Conservation (phyloP, 2,113 vertebrate genomes). For the Epinephelus moara region DNA sequence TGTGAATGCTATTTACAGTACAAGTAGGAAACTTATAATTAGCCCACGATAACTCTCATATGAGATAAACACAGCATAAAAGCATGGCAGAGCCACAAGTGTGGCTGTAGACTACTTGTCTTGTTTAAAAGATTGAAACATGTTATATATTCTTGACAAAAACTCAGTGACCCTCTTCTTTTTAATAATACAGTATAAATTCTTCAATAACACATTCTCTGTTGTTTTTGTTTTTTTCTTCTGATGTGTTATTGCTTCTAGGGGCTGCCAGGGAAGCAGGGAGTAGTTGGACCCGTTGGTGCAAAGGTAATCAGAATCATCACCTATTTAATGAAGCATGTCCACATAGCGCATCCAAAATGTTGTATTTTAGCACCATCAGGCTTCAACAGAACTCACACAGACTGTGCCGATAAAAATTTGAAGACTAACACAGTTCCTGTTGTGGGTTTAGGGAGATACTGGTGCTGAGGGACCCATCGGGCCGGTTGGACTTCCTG, state of each 20-base stretch:
- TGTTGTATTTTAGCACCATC: background rate
- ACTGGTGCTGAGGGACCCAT: constrained; percentile 75
- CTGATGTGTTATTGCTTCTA: constrained; percentile 50
- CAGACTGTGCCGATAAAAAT: background rate
- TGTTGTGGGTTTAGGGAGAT: constrained; percentile 77
- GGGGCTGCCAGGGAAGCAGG: constrained; percentile 86
- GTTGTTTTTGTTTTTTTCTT: constrained; percentile 1
- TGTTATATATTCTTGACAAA: background rate
- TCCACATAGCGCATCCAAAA: constrained; percentile 7
- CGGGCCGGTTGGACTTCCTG: constrained; percentile 82
- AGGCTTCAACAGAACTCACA: background rate
- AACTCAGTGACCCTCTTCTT: background rate
- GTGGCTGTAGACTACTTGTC: background rate
- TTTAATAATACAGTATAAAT: too few relatives aligned
- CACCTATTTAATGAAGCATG: constrained; percentile 23
- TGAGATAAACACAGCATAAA: too few relatives aligned
- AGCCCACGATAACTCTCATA: too few relatives aligned
- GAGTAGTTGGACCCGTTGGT: constrained; percentile 77
- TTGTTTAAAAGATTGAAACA: background rate
- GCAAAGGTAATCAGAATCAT: constrained; percentile 77
- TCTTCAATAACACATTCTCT: background rate
- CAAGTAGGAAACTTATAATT: too few relatives aligned
- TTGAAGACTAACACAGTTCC: background rate
- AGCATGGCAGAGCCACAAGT: background rate
- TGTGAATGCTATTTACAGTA: too few relatives aligned